Base-by-base conservation (phyloP, 2,113 vertebrate species). In the Corythornis cristatus region DNA sequence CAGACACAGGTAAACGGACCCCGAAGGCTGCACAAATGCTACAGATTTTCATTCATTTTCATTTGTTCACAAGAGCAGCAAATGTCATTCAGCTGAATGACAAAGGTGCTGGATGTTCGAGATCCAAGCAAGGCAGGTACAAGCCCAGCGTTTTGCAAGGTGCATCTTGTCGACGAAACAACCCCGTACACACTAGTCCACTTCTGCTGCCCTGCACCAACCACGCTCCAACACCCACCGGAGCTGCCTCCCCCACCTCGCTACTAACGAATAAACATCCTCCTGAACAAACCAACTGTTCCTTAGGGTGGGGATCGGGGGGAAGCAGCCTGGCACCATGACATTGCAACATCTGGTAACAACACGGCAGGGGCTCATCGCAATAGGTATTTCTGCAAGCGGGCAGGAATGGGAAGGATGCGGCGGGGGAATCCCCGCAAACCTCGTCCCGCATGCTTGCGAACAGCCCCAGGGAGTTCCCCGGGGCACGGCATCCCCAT, bases 91-190 rank as follows among this genome's bases (percentile, higher is more conserved):
- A 17, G 26, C 5, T 4, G 54, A 58, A 64, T 9, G 62, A 28
- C 13, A 1, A 35, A 35, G 62, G 48, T 35, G 84, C 37, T 10
- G 13, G 84, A 43, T 71, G 35, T 5, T 48, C 40, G 11, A 51
- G 51, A 19, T 0, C 11, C 9, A 21, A 61, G 58, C 40, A 6
- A 8, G 75, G 75, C 33, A 15, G 40, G 5, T 17, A 19, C 17
- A 6, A 86, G 6, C 79, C 46, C 29, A 2, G 78, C 11, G 17
- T 8, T 48, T 7, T 3, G 18, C 5, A 5, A 51, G 15, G 70
- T 13, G 14, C 28, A 12, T 8, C 25, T 26, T 2, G 15, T 8
- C 3, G 48, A 13, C 0, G 11, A 57, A 21, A 14, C 0, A 31
- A 40, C 9, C 37, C 48, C 1, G 35, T 43, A 50, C 50, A 6